Base-by-base conservation (phyloP, 1,140 invertebrate genomes). In the Neuroterus valhalla region DNA sequence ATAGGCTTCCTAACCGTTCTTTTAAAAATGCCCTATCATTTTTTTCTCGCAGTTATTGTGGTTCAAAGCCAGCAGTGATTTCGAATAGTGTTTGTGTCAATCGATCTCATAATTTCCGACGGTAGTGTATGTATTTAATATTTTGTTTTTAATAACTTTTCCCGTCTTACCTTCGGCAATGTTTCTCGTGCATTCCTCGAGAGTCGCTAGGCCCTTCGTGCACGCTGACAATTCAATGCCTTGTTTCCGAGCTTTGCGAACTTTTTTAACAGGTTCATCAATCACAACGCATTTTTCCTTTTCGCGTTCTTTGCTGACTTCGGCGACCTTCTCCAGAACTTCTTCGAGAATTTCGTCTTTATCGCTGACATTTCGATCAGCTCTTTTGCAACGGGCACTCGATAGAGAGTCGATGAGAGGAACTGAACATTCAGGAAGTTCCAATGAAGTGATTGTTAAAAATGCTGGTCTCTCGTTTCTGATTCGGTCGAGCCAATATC, bases 341-440 rank as follows among this genome's bases (percentile, higher is more conserved):
- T 85, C 83, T 38, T 83, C 77, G 31, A 83, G 70, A 46, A 79
- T 78, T 23, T 83, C 83, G 69, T 88, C 84, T 52, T 79, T 83
- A 4, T 71, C 48, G 10, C 75, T 78, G 6, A 48, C 12, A 69
- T 75, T 71, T 42, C 52, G 71, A n/a, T 73, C 72, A 14, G 79
- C 78, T 11, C 15, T 66, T 12, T 70, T 78, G 52, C 74, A 81
- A 5, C 84, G 82, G 2, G 80, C 78, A 55, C 79, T 86, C 6
- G 82, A 80, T 71, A 85, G 86, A 0, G 82, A 87, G 2, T 89
- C 85, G 71, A 89, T 86, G 66, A 89, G 48, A 11, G 87, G 87
- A 38, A 89, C 81, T 23, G 87, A 81, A 38, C 79, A 87, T n/a
- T 89, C 86, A 15, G 87, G 87, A 31, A 89, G 79, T 42, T 89